Percentiles rank a stretch among this genome's conserved stretches.
Conservation (phyloP, 2,888 invertebrate species). For the Punctoribates punctum region DNA sequence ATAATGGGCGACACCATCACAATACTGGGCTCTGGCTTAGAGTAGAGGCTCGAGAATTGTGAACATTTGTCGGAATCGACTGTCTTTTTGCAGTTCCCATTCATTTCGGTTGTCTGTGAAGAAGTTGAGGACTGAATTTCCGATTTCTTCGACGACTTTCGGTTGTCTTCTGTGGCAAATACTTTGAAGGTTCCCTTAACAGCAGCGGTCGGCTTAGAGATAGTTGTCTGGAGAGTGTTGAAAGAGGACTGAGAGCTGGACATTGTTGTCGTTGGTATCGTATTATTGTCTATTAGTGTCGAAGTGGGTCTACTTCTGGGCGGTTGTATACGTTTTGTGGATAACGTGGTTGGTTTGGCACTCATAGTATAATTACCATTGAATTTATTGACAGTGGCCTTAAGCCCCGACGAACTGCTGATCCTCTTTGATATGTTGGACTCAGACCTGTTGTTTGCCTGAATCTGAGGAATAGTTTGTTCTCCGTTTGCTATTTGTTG, state of each 20-base stretch:
- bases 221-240: conserved; percentile 27
- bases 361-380: background rate
- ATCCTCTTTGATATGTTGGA: conserved; percentile 67
- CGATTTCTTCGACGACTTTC: conserved; percentile 48
- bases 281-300: conserved; percentile 33
- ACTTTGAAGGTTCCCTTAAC: conserved; percentile 80
- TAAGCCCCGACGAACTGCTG: conserved; percentile 77
- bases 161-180: conserved; percentile 45
- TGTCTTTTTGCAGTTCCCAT: conserved; percentile 41
- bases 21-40: conserved; percentile 49
- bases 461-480: background rate
- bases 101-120: conserved; percentile 42
- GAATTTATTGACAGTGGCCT: conserved; percentile 6
- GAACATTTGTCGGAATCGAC: background rate
- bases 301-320: conserved; percentile 41
- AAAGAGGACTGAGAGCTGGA: background rate
- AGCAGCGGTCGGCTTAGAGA: conserved; percentile 86
- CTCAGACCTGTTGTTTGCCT: background rate
- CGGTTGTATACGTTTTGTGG: conserved; percentile 24
- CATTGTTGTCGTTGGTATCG: conserved; percentile 17
- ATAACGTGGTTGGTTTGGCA: background rate
- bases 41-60: background rate
- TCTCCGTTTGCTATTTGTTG: conserved; percentile 35
- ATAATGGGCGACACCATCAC: conserved; percentile 75
- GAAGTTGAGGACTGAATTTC: conserved; percentile 36